Evolutionary conservation across 2,888 invertebrate species (phyloP), one percentile per base, ranked within the genome.

Genomic region (Zonitis immaculata): DNA sequence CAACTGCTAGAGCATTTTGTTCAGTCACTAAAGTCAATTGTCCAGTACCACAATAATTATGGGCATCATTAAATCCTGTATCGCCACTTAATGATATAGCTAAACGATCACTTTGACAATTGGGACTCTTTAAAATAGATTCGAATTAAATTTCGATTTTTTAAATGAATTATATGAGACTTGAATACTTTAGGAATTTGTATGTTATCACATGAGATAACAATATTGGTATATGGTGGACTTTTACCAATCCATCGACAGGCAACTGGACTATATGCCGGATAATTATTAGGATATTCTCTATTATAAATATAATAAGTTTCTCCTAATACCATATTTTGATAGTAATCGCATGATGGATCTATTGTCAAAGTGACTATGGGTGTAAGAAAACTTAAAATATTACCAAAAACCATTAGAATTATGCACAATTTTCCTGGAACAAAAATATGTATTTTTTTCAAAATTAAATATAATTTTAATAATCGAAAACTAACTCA

Each of bases 181-280:
- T n/a, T n/a, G n/a, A n/a, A n/a, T 71, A 83, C 83, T 65, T 69
- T 44, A 2, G 83, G 82, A 27, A 84, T 9, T 1, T 66, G 43
- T 5, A 84, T 71, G 1, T 72, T 71, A 1, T 71, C 56, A 59
- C 85, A 85, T 3, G 73, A 69, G 9, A 83, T 45, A 3, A 74
- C 68, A 54, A 80, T 79, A 46, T 70, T 75, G 42, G 79, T 78
- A 0, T 75, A 75, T 0, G 59, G 1, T 0, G 79, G 77, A 49
- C 80, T 77, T 9, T 30, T 56, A 0, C 67, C 76, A 6, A 70
- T 67, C 84, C 84, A 86, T 11, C 78, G 71, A 57, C 85, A 85
- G 1, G 67, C 62, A 0, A 64, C 62, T 0, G 71, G 71, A 0
- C 66, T 59, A 12, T 2, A 26, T 0, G 69, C 61, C 0, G 35